Evolutionary conservation across 2,888 invertebrate species (phyloP).

Genomic region (Aquatica leii): DNA sequence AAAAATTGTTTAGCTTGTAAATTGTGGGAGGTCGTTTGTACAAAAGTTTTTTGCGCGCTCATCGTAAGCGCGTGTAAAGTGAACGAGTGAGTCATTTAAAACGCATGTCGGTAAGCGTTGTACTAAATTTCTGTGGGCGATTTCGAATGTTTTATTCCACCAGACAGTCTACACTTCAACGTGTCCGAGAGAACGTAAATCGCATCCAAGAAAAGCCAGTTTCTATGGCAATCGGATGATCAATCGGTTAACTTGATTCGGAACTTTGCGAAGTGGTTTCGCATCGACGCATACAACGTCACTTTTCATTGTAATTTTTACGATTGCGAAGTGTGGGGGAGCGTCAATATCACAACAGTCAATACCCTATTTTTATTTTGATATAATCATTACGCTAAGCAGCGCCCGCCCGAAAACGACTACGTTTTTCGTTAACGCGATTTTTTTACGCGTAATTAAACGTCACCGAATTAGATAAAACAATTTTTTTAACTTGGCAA

Average conservation of each 20-base stretch:
- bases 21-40: not conserved
- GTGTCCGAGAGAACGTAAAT: not conserved
- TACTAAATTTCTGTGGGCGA: no score
- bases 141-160: no score
- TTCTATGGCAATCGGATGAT: slow-evolving; percentile 13
- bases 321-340: slow-evolving; percentile 4
- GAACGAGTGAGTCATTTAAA: no score
- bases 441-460: no score
- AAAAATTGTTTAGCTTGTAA: not conserved
- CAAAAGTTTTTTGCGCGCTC: no score
- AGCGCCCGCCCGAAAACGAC: no score
- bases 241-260: slow-evolving; percentile 9
- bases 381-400: not conserved
- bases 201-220: not conserved
- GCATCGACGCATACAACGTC: slow-evolving; percentile 7
- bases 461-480: no score
- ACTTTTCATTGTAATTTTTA: slow-evolving; percentile 13
- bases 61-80: no score
- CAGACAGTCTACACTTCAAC: no score
- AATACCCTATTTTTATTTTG: slow-evolving; percentile 6
- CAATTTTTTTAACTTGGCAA: no score
- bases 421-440: no score
- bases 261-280: not conserved
- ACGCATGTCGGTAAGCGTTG: no score
- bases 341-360: slow-evolving; percentile 7